Base-by-base conservation (phyloP, 2,113 vertebrate genomes). In the Geococcyx californianus region DNA sequence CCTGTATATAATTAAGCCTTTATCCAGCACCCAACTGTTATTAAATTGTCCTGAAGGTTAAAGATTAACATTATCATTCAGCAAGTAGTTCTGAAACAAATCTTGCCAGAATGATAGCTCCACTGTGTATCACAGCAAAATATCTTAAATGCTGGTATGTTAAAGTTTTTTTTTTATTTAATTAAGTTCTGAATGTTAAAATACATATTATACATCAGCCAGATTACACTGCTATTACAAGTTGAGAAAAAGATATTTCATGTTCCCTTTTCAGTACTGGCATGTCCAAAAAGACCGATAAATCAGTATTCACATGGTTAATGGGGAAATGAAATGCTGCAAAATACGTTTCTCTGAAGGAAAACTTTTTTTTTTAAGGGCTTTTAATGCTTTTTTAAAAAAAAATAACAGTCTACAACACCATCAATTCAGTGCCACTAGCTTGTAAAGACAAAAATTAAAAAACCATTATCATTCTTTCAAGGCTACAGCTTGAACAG, bases 241-340 rank as follows among this genome's bases (percentile, higher is more conserved):
- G 83, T 77, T 47, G 47, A 89, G 60, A 66, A 95, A 81, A 89
- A 83, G 28, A 69, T 93, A 93, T 83, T 82, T 96, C 70, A 92
- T 31, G 10, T 34, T 83, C 33, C n/a, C 6, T 87, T 94, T 93
- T 84, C 31, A 75, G 72, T 56, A 85, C 33, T 42, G 19, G 4
- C 77, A 84, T 54, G 17, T 44, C 13, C 52, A 56, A 86, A 70
- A 95, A 79, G 23, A 80, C 45, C 63, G 89, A 58, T 80, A 89
- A 86, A 90, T 89, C 67, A 81, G 31, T 42, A 79, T 83, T 91
- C 70, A 70, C 18, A 84, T 34, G 88, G 29, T 42, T 89, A 92
- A 94, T 51, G 4, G 44, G 12, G 34, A 92, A 89, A 94, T 81
- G 75, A 94, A 94, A 93, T 19, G 36, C 25, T 33, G 40, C 11